These are phyloP conservation scores for Oryzias sinensis DNA, from an alignment of 2,797 vertebrate genomes.

Conservation along the genomic window DNA sequence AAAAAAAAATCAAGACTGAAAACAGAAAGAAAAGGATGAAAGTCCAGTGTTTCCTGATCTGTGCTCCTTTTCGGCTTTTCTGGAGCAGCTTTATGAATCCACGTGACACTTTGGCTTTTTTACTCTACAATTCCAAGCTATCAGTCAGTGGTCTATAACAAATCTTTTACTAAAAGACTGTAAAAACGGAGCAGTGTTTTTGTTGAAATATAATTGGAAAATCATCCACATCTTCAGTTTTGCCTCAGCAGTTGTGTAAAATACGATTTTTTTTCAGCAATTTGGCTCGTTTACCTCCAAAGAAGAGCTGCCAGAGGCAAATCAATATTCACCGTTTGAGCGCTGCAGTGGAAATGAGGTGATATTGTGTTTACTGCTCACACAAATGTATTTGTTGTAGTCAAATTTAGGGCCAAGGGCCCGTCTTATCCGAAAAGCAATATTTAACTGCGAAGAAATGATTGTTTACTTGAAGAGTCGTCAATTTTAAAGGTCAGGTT, in stretches of 20 bases:
- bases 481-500: conserved; percentile 57
- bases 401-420: conserved; percentile 39
- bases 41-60: too few relatives aligned
- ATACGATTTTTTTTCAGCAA: conserved; percentile 67
- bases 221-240: conserved; percentile 23
- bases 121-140: too few relatives aligned
- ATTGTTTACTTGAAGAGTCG: conserved; percentile 55
- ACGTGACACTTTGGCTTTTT: too few relatives aligned
- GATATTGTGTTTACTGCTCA: conserved; percentile 36
- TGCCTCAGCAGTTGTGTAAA: conserved; percentile 33
- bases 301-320: conserved; percentile 65
- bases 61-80: too few relatives aligned
- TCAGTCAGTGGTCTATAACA: too few relatives aligned
- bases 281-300: conserved; percentile 73
- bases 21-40: too few relatives aligned
- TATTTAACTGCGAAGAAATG: conserved; percentile 61
- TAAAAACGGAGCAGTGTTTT: conserved; percentile 10
- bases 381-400: conserved; percentile 50
- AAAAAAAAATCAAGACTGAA: too few relatives aligned
- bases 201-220: conserved; percentile 16
- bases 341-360: conserved; percentile 77
- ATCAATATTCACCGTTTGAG: conserved; percentile 79
- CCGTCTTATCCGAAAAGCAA: conserved; percentile 61
- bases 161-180: neutral
- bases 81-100: too few relatives aligned